Conservation (phyloP, 2,888 invertebrate species). For the Drosophila peninsularis region DNA sequence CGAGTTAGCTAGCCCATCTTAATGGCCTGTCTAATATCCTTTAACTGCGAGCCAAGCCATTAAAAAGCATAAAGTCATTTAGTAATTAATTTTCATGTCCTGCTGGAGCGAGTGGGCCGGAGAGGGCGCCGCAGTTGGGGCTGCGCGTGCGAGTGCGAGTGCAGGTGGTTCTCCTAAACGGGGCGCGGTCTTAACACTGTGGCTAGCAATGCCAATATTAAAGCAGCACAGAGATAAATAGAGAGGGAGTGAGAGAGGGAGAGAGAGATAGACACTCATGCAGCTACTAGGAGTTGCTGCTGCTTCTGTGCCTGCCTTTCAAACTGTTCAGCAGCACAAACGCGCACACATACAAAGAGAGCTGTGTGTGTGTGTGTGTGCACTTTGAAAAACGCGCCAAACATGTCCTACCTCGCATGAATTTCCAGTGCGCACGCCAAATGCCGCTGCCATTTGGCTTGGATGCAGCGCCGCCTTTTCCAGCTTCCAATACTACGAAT, state of each 20-base stretch:
- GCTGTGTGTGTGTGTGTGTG: constrained; percentile 9
- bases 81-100: constrained; percentile 78
- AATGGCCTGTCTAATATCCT: constrained; percentile 79
- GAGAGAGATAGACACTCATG: constrained; percentile 22
- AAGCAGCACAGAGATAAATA: constrained; percentile 15
- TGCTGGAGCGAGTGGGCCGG: constrained; percentile 4
- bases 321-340: constrained; percentile 58
- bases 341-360: too few species aligned
- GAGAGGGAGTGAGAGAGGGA: too few species aligned
- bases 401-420: constrained; percentile 82
- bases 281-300: constrained; percentile 10
- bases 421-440: constrained; percentile 80
- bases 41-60: constrained; percentile 75
- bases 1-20: constrained; percentile 58
- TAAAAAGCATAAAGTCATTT: constrained; percentile 80
- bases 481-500: constrained; percentile 80
- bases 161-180: constrained; percentile 33
- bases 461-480: constrained; percentile 60
- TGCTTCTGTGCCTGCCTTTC: constrained; percentile 56
- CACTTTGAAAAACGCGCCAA: constrained; percentile 79
- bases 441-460: constrained; percentile 34
- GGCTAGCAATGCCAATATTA: constrained; percentile 39
- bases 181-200: constrained; percentile 45
- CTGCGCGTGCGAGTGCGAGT: background rate
- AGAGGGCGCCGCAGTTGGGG: background rate